Base-by-base conservation (phyloP, 1,140 invertebrate genomes). In the Maconellicoccus hirsutus region DNA sequence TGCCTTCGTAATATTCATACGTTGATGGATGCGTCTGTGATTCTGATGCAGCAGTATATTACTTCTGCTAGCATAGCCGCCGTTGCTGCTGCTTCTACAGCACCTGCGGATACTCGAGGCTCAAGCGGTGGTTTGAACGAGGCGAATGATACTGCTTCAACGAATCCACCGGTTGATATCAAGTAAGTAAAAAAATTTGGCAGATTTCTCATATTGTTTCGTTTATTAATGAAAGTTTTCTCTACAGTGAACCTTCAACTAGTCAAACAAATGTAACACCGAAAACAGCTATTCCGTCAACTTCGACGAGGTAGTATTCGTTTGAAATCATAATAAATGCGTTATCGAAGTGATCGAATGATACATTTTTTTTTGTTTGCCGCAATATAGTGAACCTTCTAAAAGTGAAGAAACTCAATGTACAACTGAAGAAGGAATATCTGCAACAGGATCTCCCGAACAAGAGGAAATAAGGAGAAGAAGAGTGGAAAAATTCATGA, bases 41-140 rank as follows among this genome's bases (percentile, higher is more conserved):
- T 92, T 23, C 86, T 95, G 79, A 93, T 96, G 86, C 87, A 92
- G 74, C 93, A 96, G 78, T 96, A 96, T 79, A 87, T 86, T 70
- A 82, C 84, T 27, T 82, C 89, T 14, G 83, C 83, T 66, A 75
- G 79, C 70, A 73, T 79, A 21, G 73, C 74, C 69, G 33, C 61
- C 19, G 21, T 6, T 22, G 21, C 61, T 25, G 21, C 16, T 22
- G 21, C 61, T 25, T 66, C 61, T 23, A 22, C 61, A 16, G 7
- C 61, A 10, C 6, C 61, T 66, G 19, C 61, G 2, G n/a, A 4
- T 7, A 6, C 61, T 19, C 61, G 25, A 66, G 19, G 22, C 19
- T 2, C 25, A 8, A 19, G 19, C 4, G 19, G 19, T 66, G 1
- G 3, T 16, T 23, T 16, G 21, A 66, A 22, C 61, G 22, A 4